Evolutionary conservation across 1,140 invertebrate species (phyloP).

Genomic region (Calephelis nemesis): DNA sequence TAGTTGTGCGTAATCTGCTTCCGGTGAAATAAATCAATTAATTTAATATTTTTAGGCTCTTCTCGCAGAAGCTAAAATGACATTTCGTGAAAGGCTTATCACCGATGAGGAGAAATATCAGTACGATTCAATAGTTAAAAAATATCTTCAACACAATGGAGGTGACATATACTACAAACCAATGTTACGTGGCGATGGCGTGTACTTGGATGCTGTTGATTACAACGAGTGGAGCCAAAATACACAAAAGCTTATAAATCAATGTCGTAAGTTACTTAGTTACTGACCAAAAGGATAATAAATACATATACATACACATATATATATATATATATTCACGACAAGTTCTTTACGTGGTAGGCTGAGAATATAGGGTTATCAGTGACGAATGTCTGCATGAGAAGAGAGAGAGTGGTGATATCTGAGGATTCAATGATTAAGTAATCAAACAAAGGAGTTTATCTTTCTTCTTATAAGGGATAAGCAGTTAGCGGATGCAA

Average conservation of each 20-base stretch:
- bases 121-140: slow-evolving; percentile 82
- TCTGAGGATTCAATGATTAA: too few relatives aligned
- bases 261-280: slow-evolving; percentile 80
- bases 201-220: slow-evolving; percentile 59
- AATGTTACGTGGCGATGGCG: slow-evolving; percentile 49
- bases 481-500: too few relatives aligned
- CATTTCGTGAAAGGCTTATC: slow-evolving; percentile 90
- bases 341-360: too few relatives aligned
- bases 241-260: slow-evolving; percentile 83
- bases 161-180: slow-evolving; percentile 51
- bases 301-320: too few relatives aligned
- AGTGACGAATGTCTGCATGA: too few relatives aligned
- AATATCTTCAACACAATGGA: slow-evolving; percentile 42
- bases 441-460: too few relatives aligned
- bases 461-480: too few relatives aligned
- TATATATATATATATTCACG: too few relatives aligned
- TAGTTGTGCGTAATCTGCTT: background rate
- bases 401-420: too few relatives aligned
- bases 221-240: slow-evolving; percentile 81
- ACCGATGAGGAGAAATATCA: slow-evolving; percentile 82
- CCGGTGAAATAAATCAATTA: background rate
- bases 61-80: slow-evolving; percentile 85
- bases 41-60: slow-evolving; percentile 80
- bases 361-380: too few relatives aligned
- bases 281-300: too few relatives aligned